Percentiles rank a stretch among this genome's conserved stretches.
phyloP scores from a whole-genome alignment of 2,113 vertebrate genomes.

The Zeus faber region DNA sequence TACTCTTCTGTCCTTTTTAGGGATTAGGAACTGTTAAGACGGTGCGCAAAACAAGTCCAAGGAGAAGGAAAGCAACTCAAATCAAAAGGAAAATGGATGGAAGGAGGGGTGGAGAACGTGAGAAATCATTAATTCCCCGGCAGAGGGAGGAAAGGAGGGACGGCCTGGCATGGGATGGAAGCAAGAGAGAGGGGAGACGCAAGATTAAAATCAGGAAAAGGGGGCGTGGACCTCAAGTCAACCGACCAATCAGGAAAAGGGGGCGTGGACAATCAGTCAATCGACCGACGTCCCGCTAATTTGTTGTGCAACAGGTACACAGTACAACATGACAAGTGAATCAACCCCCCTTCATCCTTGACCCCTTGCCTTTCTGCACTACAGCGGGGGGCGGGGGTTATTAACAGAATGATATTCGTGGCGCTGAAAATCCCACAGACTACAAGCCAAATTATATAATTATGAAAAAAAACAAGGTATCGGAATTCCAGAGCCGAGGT shows the following conservation, averaged over 20 bases:
- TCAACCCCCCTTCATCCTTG: no score
- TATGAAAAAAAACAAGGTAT: constrained; percentile 10
- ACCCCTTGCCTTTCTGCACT: constrained; percentile 15
- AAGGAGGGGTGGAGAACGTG: background rate
- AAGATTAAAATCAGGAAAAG: no score
- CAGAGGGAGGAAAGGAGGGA: background rate
- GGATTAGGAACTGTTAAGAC: no score
- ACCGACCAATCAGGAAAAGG: no score
- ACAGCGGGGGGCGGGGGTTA: constrained; percentile 32
- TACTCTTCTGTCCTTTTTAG: no score
- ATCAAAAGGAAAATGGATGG: background rate
- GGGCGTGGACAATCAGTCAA: background rate
- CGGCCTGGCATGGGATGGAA: background rate
- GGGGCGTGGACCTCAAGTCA: background rate
- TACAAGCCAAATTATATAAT: constrained; percentile 17
- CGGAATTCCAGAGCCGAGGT: constrained; percentile 39
- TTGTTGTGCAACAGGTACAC: constrained; percentile 31
- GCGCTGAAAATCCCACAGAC: constrained; percentile 40
- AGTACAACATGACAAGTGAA: constrained; percentile 31
- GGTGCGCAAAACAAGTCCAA: no score
- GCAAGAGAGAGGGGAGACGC: background rate
- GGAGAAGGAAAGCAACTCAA: no score
- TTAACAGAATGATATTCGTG: constrained; percentile 49
- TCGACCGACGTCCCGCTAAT: constrained; percentile 6
- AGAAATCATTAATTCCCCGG: background rate